Base-by-base conservation (phyloP, 2,888 invertebrate species). In the Pristionchus exspectatus region DNA sequence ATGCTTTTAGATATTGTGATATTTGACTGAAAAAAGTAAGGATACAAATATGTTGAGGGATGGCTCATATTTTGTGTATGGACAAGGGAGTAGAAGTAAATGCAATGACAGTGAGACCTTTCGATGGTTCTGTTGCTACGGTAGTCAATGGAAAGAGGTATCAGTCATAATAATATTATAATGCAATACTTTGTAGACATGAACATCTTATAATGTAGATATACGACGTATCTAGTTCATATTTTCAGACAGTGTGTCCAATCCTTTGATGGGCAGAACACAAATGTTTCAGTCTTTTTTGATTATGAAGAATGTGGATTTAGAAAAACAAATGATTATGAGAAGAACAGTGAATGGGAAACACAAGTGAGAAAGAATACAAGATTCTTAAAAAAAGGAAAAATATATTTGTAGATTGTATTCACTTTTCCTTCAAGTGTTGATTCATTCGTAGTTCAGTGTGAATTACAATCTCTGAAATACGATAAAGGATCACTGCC, bases 11-110 rank as follows among this genome's bases (percentile, higher is more conserved):
- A 30, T 33, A 77, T 44, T 44, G 14, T 77, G 21, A 24, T 0
- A 59, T 30, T 59, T 85, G 18, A 7, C 24, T 66, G n/a, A 44
- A n/a, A n/a, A 56, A 4, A 44, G 63, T 66, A 44, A 38, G 3
- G 9, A 44, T 33, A 86, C 38, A 33, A 16, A 2, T 85, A n/a
- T 81, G 2, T 86, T 72, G 2, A 87, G 87, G 87, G 50, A 87
- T 87, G 87, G 87, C 87, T 9, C 87, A 87, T 50, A 33, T 87
- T 72, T 16, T 87, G 18, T 87, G 87, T 72, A 50, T 87, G 18
- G 87, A 87, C 3, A n/a, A 87, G 0, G 72, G 87, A 50, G 69
- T 87, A 9, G 87, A 87, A 72, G 87, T 87, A 27, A 69, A 72
- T 54, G 87, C 54, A 72, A 4, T 72, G 5, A 54, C 63, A 18